These are phyloP conservation scores for Tympanuchus pallidicinctus DNA, from an alignment of 2,113 vertebrate genomes.

Conservation along the genomic window DNA sequence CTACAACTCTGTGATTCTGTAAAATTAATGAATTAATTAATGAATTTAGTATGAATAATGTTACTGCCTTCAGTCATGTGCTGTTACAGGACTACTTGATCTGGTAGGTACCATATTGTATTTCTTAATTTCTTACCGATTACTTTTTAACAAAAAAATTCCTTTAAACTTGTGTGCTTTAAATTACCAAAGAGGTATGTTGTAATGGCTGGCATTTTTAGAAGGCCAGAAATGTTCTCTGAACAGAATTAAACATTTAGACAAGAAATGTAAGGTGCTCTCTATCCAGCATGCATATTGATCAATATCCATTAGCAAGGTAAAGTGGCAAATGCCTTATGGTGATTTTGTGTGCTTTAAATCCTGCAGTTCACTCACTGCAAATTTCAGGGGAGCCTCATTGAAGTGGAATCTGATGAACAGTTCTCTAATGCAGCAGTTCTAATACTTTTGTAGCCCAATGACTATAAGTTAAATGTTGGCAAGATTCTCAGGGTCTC, in stretches of 20 bases:
- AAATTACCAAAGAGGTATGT: not conserved
- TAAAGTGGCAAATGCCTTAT: not conserved
- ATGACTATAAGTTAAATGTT: not conserved
- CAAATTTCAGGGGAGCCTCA: not conserved
- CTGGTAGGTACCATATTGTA: not conserved
- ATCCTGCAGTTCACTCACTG: not conserved
- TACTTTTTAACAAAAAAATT: not conserved
- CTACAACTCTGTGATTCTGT: not conserved
- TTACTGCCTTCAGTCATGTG: not conserved
- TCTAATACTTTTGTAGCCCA: not conserved
- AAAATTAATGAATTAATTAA: not conserved
- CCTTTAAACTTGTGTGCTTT: not conserved
- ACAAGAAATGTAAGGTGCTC: not conserved
- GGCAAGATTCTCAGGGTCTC: not conserved
- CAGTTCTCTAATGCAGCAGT: accelerated
- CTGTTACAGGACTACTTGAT: not conserved
- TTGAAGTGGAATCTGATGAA: not conserved
- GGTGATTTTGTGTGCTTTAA: not conserved
- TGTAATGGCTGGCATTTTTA: not conserved
- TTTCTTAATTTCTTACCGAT: not conserved
- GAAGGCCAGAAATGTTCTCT: not conserved
- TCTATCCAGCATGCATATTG: not conserved
- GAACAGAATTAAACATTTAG: not conserved
- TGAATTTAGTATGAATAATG: not conserved
- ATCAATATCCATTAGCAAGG: not conserved